Evolutionary conservation across 2,888 invertebrate genomes (phyloP).

Genomic region (Scelioninae gen. 2): DNA sequence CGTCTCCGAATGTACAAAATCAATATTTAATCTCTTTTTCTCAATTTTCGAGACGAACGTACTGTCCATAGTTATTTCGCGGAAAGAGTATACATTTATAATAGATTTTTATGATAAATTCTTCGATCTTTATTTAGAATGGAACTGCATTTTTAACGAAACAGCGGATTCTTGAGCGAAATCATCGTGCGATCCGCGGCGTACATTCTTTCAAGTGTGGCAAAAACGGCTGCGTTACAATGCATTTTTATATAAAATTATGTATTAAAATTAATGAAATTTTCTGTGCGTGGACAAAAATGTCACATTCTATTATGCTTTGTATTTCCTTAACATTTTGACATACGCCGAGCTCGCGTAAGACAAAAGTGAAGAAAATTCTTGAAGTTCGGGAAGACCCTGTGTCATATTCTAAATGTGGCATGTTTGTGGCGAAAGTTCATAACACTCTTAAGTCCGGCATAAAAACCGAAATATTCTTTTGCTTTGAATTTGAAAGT

Average conservation of each 20-base stretch:
- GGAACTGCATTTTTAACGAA: too few species aligned
- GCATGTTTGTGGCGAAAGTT: constrained; percentile 57
- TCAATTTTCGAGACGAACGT: too few species aligned
- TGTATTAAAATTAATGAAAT: background rate
- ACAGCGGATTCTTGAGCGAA: too few species aligned
- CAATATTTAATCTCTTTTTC: too few species aligned
- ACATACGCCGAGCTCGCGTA: constrained; percentile 6
- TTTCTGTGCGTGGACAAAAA: background rate
- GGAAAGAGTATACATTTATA: too few species aligned
- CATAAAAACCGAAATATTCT: constrained; percentile 48
- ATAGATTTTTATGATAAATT: too few species aligned
- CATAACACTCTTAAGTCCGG: constrained; percentile 50
- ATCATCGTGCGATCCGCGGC: too few species aligned
- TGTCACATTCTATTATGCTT: background rate
- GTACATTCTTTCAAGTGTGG: background rate
- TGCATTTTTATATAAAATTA: background rate
- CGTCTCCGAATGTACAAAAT: too few species aligned
- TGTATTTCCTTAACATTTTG: constrained; percentile 9
- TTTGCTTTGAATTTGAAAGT: constrained; percentile 51
- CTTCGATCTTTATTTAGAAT: background rate
- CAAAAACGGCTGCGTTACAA: background rate
- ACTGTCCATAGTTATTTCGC: too few species aligned
- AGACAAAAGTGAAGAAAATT: constrained; percentile 37
- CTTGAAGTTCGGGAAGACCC: constrained; percentile 31
- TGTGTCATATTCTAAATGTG: constrained; percentile 54